Evolutionary conservation across 2,113 vertebrate species (phyloP).

Genomic region (Serinus canaria): DNA sequence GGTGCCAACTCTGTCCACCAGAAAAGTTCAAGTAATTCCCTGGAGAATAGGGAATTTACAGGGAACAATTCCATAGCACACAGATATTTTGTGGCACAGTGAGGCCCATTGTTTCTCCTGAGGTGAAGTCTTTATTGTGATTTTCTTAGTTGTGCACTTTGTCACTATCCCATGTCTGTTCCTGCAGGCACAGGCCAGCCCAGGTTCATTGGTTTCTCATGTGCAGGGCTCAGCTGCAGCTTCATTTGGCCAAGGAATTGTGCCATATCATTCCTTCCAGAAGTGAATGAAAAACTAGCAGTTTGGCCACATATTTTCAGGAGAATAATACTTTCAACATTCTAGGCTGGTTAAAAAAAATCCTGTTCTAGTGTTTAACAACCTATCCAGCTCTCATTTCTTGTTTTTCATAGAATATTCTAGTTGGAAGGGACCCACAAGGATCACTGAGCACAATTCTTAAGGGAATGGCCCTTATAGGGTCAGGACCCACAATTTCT

Average conservation of each 20-base stretch:
- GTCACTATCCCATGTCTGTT: neutral
- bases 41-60: neutral
- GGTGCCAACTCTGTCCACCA: neutral
- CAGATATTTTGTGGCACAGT: neutral
- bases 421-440: neutral
- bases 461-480: no score
- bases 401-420: neutral
- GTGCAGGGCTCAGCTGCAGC: neutral
- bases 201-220: neutral
- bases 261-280: neutral
- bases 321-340: neutral
- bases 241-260: neutral
- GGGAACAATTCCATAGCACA: neutral
- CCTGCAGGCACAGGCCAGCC: neutral
- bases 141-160: neutral
- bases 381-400: neutral
- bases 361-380: neutral
- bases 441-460: neutral
- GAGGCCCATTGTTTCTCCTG: neutral
- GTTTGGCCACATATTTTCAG: neutral
- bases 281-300: neutral
- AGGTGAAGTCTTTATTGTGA: neutral
- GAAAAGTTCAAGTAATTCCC: neutral
- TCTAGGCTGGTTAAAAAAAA: neutral
- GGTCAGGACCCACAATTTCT: neutral